Evolutionary conservation across 2,888 invertebrate genomes (phyloP), one percentile per base, ranked within the genome.

Genomic region (Mythimna albipuncta): DNA sequence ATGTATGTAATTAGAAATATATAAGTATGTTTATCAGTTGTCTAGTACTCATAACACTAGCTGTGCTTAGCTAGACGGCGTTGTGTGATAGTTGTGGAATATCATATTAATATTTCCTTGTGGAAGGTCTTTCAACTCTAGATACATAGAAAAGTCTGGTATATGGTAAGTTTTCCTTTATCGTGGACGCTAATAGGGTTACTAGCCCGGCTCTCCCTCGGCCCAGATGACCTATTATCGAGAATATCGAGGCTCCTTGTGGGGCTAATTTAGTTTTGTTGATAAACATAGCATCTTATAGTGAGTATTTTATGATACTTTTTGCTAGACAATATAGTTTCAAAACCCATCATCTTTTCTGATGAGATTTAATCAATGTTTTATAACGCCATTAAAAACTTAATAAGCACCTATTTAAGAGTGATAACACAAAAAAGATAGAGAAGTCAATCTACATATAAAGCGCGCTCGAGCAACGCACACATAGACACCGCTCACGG

Each of bases 91-190:
- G 26, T 26, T 26, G 26, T 26, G 26, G 26, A 26, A 26, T 26
- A 26, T 26, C 26, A 26, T 26, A 26, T 26, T 26, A 26, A 26
- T 26, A 26, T 26, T 1, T 26, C 26, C 26, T 26, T 26, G 26
- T 26, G 26, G 26, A 26, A 26, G 26, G 26, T 26, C 26, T 26
- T 26, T 26, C 26, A 26, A 26, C 26, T 32, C 13, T 44, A 44
- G 13, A 44, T 44, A 44, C 44, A 44, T n/a, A 52, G 13, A 54
- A 74, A 44, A 61, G 5, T 50, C 35, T 59, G 19, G 26, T 44
- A 21, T 70, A 73, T 77, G 54, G 68, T 55, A 63, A 62, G 69
- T 77, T 77, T 79, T 69, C 76, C 66, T 69, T 73, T 73, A 77
- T 67, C 44, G 11, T 19, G 52, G 59, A 35, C 57, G 35, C 26